A percentile compares a stretch with the other conserved stretches of the same genome.
These are phyloP conservation scores for Euglossa dilemma DNA, from an alignment of 1,140 invertebrate genomes.

Conservation along the genomic window DNA sequence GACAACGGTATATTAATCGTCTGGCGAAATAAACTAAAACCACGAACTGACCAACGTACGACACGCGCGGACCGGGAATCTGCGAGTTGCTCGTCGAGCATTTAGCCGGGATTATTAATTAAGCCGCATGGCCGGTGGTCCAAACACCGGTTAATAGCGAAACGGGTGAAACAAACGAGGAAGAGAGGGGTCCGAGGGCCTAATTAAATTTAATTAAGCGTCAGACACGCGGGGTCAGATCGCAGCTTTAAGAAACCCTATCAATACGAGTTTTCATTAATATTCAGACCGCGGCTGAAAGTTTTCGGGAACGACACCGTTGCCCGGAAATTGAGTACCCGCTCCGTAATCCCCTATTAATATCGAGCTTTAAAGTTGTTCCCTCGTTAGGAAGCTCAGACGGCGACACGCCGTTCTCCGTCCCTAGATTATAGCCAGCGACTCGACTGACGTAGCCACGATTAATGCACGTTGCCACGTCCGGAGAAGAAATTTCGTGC, in stretches of 20 bases:
- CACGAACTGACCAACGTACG: neutral
- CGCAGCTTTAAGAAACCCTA: constrained; percentile 47
- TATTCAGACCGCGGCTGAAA: constrained; percentile 57
- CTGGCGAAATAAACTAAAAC: neutral
- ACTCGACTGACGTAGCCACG: constrained; percentile 49
- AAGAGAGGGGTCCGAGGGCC: too few relatives aligned
- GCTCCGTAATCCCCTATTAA: constrained; percentile 67
- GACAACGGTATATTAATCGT: neutral
- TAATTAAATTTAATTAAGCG: constrained; percentile 46
- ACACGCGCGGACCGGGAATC: neutral
- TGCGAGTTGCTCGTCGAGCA: neutral
- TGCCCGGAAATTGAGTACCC: constrained; percentile 63
- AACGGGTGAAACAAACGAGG: neutral
- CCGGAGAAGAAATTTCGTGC: constrained; percentile 58
- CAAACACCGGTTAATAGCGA: neutral
- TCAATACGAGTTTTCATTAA: constrained; percentile 59
- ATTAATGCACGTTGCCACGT: constrained; percentile 60
- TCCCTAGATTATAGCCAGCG: constrained; percentile 52
- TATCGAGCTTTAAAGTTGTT: constrained; percentile 70
- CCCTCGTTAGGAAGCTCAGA: constrained; percentile 53
- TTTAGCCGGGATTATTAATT: neutral
- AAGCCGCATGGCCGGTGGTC: neutral
- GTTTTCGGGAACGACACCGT: constrained; percentile 53
- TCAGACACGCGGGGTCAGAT: neutral
- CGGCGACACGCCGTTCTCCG: constrained; percentile 46